Conservation (phyloP, 1,140 invertebrate species). For the Eciton burchellii region DNA sequence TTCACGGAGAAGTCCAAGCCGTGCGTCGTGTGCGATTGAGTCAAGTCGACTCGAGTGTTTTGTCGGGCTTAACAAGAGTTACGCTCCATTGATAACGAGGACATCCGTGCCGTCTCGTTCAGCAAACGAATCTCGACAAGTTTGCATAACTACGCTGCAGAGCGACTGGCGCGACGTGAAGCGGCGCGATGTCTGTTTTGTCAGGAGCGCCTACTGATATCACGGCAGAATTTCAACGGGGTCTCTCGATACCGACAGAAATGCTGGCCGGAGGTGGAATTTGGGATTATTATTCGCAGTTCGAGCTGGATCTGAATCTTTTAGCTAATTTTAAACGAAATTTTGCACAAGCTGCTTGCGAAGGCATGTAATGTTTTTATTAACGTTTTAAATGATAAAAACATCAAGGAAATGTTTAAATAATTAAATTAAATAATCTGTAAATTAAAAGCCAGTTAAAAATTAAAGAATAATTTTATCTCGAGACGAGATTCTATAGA, state of each 20-base stretch:
- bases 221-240: slow-evolving; percentile 14
- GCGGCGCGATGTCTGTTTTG: slow-evolving; percentile 55
- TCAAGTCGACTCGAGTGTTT: slow-evolving; percentile 57
- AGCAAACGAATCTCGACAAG: slow-evolving; percentile 64
- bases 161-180: slow-evolving; percentile 30
- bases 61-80: slow-evolving; percentile 65
- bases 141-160: slow-evolving; percentile 60
- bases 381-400: background rate
- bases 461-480: background rate
- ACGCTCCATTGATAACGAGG: slow-evolving; percentile 64
- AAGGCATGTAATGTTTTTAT: too few relatives aligned
- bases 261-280: slow-evolving; percentile 7
- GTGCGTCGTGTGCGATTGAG: background rate
- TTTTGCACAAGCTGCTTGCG: background rate
- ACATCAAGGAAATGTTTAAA: background rate
- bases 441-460: too few relatives aligned
- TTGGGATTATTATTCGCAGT: background rate
- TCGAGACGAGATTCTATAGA: background rate
- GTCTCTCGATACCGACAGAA: slow-evolving; percentile 30
- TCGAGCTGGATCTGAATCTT: background rate
- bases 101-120: slow-evolving; percentile 51
- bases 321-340: background rate
- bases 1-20: slow-evolving; percentile 40
- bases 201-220: slow-evolving; percentile 32
- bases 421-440: too few relatives aligned